phyloP scores from a whole-genome alignment of 2,888 invertebrate species.

The Cantharis flavilabris region DNA sequence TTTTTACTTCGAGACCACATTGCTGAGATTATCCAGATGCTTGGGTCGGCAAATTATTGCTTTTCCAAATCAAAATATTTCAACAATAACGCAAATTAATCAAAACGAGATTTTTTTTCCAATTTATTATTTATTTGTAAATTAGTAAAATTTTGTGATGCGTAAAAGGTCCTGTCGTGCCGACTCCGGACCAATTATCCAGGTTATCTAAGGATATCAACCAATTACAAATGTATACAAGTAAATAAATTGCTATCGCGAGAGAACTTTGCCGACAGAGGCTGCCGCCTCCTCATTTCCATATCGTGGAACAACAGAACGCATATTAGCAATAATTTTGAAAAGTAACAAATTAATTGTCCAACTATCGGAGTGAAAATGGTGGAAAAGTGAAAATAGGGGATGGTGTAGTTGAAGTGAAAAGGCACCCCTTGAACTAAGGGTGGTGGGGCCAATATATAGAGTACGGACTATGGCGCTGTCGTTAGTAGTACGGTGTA shows the following conservation, averaged over 20 bases:
- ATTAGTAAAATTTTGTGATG: neutral
- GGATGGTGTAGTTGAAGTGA: neutral
- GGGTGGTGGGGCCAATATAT: slow-evolving; percentile 47
- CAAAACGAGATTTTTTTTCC: too few species aligned
- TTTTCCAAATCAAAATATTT: neutral
- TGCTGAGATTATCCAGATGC: neutral
- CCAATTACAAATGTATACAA: slow-evolving; percentile 40
- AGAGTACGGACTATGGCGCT: slow-evolving; percentile 41
- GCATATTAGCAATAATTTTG: neutral
- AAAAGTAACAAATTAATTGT: neutral
- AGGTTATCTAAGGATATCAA: slow-evolving; percentile 35
- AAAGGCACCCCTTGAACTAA: slow-evolving; percentile 42
- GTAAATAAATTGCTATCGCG: slow-evolving; percentile 39
- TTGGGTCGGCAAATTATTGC: neutral
- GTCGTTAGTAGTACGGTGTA: slow-evolving; percentile 42
- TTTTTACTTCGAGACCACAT: neutral
- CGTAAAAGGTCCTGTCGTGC: neutral
- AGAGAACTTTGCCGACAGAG: slow-evolving; percentile 42
- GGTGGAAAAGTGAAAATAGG: slow-evolving; percentile 5
- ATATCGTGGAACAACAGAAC: slow-evolving; percentile 24
- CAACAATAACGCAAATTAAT: too few species aligned
- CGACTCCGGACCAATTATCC: slow-evolving; percentile 15
- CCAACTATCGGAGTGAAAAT: neutral
- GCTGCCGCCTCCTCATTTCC: slow-evolving; percentile 40
- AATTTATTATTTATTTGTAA: too few species aligned